Conservation (phyloP, 2,797 vertebrate genomes). For the Nyctalus aviator region DNA sequence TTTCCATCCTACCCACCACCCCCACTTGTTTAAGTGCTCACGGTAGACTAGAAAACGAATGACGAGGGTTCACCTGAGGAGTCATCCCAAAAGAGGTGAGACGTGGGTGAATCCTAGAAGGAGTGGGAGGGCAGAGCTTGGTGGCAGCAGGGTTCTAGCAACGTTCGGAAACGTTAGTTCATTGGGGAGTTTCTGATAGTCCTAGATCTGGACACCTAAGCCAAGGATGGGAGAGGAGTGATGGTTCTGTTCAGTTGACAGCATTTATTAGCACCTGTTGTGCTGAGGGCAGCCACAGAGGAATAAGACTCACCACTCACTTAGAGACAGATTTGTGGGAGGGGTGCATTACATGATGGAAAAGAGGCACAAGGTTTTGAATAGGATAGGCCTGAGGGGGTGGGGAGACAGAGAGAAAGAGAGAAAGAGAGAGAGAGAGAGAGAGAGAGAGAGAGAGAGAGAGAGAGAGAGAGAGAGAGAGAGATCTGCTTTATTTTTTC, state of each 20-base stretch:
- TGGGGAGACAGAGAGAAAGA: neutral
- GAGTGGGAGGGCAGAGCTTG: neutral
- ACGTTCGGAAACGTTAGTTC: neutral
- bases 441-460: neutral
- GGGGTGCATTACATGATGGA: accelerated
- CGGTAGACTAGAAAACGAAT: neutral
- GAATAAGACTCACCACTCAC: neutral
- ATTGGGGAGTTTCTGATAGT: neutral
- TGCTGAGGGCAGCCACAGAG: neutral
- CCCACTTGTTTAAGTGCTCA: neutral
- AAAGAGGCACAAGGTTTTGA: neutral
- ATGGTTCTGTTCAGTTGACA: neutral
- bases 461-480: neutral
- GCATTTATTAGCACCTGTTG: neutral
- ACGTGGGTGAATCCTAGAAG: neutral
- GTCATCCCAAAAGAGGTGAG: neutral
- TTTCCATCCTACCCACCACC: neutral
- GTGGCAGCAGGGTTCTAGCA: no score
- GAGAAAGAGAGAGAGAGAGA: neutral
- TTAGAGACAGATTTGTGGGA: neutral
- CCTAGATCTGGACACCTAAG: neutral
- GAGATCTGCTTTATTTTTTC: slow-evolving; percentile 4
- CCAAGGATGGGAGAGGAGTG: neutral
- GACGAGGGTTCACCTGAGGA: neutral
- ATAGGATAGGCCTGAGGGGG: neutral